Conservation (phyloP, 2,797 vertebrate genomes). For the Sebastes nivosus region DNA sequence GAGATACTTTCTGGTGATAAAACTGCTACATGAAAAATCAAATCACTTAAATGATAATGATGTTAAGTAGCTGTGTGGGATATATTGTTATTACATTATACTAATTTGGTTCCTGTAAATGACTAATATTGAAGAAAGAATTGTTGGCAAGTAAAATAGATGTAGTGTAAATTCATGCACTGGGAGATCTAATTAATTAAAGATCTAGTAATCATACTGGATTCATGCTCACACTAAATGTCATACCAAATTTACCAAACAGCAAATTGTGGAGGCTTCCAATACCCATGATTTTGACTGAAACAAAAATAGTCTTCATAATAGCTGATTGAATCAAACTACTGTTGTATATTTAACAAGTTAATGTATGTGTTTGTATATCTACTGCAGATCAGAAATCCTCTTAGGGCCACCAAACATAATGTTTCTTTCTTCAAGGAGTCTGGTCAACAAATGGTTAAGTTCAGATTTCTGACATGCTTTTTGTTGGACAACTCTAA, state of each 20-base stretch:
- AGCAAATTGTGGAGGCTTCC: neutral
- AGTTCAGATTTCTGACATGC: neutral
- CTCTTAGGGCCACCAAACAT: neutral
- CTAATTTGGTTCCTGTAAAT: neutral
- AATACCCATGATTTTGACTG: neutral
- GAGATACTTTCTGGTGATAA: neutral
- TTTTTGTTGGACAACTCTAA: neutral
- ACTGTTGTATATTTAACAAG: neutral
- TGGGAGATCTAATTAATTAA: neutral
- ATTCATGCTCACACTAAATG: neutral
- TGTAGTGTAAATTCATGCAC: neutral
- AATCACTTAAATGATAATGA: neutral
- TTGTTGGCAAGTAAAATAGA: neutral
- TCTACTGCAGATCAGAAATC: neutral
- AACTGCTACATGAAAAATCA: neutral
- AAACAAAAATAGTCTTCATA: neutral
- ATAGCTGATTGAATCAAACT: neutral
- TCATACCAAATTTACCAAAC: neutral
- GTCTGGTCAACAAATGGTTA: neutral
- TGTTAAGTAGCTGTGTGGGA: neutral
- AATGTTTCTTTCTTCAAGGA: neutral
- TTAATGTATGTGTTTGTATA: neutral
- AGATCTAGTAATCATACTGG: no score
- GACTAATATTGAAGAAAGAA: neutral
- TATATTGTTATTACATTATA: neutral